Evolutionary conservation across 2,888 invertebrate species (phyloP).

Genomic region (Drosophila setosimentum): DNA sequence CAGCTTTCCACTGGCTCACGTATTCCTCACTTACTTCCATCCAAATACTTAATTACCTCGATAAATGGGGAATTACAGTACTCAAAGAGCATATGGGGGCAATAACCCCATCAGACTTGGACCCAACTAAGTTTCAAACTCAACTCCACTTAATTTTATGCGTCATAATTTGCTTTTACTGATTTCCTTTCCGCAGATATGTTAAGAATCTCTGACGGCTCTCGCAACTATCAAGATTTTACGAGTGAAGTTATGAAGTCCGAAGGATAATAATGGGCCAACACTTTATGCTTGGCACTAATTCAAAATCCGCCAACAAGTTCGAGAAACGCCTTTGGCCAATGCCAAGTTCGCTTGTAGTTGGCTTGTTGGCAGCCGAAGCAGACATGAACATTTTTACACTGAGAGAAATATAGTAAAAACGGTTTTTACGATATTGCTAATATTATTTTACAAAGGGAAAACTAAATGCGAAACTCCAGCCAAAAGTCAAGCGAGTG

Average conservation of each 20-base stretch:
- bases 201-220: conserved; percentile 8
- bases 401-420: conserved; percentile 57
- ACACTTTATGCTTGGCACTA: conserved; percentile 84
- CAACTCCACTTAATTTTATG: conserved; percentile 51
- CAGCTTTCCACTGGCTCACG: conserved; percentile 55
- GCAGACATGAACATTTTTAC: conserved; percentile 21
- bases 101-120: conserved; percentile 31
- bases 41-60: conserved; percentile 67
- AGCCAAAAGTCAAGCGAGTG: conserved; percentile 61
- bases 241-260: conserved; percentile 82
- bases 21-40: conserved; percentile 25
- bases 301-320: conserved; percentile 75
- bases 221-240: conserved; percentile 65
- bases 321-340: conserved; percentile 39
- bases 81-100: conserved; percentile 41
- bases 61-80: conserved; percentile 65
- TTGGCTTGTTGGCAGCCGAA: conserved; percentile 25
- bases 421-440: conserved; percentile 53
- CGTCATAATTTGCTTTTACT: conserved; percentile 45
- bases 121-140: conserved; percentile 17
- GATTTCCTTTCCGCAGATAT: conserved; percentile 4
- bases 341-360: conserved; percentile 49
- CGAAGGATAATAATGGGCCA: conserved; percentile 84
- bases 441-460: conserved; percentile 41
- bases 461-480: conserved; percentile 59